Percentiles rank a stretch among this genome's conserved stretches.
Conservation (phyloP, 2,797 vertebrate genomes). For the Sebastes trivittatus region DNA sequence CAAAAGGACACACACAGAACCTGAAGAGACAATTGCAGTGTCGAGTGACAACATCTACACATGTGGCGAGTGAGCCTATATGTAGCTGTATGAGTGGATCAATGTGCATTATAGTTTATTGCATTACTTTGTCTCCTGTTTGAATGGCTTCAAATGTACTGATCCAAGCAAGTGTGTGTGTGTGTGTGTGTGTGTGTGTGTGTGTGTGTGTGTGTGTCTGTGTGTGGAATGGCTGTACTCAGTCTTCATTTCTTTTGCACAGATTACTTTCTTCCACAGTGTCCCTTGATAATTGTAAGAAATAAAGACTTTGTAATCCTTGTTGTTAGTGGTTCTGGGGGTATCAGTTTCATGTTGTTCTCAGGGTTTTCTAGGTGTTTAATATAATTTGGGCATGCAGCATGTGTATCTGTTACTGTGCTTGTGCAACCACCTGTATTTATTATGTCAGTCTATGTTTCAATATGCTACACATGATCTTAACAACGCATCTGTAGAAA, state of each 20-base stretch:
- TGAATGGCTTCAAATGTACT: not conserved
- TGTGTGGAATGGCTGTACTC: not conserved
- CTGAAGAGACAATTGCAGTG: no score
- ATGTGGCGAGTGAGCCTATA: no score
- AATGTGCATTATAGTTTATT: not conserved
- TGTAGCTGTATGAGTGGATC: not conserved
- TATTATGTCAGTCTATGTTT: not conserved
- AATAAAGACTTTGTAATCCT: not conserved
- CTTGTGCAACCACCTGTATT: not conserved
- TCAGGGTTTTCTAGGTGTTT: not conserved
- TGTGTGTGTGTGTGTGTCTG: not conserved
- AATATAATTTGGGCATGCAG: not conserved
- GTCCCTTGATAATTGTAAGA: not conserved
- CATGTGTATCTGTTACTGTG: not conserved
- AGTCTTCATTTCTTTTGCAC: not conserved
- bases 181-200: no score
- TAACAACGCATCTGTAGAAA: not conserved
- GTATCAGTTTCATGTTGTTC: not conserved
- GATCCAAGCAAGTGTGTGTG: not conserved
- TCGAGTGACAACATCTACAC: no score
- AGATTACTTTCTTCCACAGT: not conserved
- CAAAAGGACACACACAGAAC: no score
- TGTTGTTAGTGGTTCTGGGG: not conserved
- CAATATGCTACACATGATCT: conserved; percentile 37
- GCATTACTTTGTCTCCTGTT: not conserved